Percentiles rank a stretch among this genome's conserved stretches.
These are phyloP conservation scores for Hemibagrus wyckioides DNA, from an alignment of 2,113 vertebrate genomes.

Conservation along the genomic window DNA sequence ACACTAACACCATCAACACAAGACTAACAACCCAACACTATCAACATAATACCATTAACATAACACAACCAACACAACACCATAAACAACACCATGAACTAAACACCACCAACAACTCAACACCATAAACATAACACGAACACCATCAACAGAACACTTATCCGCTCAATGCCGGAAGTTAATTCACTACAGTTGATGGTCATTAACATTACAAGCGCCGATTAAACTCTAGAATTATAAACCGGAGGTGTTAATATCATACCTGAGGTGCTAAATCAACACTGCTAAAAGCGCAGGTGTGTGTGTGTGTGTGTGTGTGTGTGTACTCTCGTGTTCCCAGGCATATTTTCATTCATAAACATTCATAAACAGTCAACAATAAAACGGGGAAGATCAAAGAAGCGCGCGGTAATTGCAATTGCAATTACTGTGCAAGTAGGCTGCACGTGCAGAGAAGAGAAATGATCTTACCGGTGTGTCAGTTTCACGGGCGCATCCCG, in stretches of 20 bases:
- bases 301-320: slow-evolving; percentile 2
- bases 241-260: neutral
- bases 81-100: neutral
- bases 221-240: neutral
- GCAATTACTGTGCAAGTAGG: neutral
- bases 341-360: neutral
- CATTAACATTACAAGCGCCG: neutral
- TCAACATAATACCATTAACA: neutral
- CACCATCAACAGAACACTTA: neutral
- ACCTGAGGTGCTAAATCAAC: neutral
- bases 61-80: neutral
- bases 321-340: neutral
- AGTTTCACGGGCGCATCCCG: neutral
- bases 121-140: neutral
- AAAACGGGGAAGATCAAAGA: too few relatives aligned
- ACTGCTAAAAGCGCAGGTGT: neutral
- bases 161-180: neutral
- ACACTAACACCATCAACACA: neutral
- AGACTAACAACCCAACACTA: neutral
- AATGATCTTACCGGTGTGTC: slow-evolving; percentile 4
- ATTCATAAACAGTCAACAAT: neutral
- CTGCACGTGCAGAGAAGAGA: neutral
- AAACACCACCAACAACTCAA: neutral
- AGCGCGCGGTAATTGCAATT: neutral
- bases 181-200: neutral